Base-by-base conservation (phyloP, 2,113 vertebrate species). In the Cololabis saira region DNA sequence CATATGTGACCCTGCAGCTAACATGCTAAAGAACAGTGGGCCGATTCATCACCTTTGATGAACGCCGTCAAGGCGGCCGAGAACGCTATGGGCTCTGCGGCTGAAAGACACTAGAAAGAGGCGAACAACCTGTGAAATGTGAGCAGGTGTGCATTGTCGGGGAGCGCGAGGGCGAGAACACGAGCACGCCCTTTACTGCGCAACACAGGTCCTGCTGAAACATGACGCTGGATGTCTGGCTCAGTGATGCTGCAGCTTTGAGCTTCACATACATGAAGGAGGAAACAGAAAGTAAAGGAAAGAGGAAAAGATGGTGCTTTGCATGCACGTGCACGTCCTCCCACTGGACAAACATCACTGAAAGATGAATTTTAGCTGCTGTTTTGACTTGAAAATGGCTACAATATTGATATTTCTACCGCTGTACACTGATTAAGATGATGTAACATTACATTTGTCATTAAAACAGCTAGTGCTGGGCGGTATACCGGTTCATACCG, bases 1-100 rank as follows among this genome's bases (percentile, higher is more conserved):
- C 48, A 78, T 52, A 76, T 63, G 71, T 70, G 63, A 78, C 81
- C 83, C 87, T 75, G 67, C 63, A 78, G 83, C 80, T 9, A 78
- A 74, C 77, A 70, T 0, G 17, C 12, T 30, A 41, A 33, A 58
- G 33, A 4, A 15, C 16, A 51, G 74, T 37, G 3, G 30, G 54
- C 45, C 6, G 3, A 81, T 78, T 74, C 53, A 72, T 83, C 81
- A 65, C 30, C 61, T 1, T 57, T 41, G 54, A 76, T 81, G 61
- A 76, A 78, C 61, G 43, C 73, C 78, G 71, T 82, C 74, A 81
- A 51, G 67, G 24, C 40, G 44, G 22, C 53, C 9, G 1, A 56
- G 21, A 13, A 56, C 12, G 50, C 68, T 59, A 51, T 0, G 30
- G 61, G 67, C 61, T 58, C 43, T 61, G 44, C 48, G 52, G 64